Evolutionary conservation across 2,888 invertebrate genomes (phyloP).

Genomic region (Mystacides longicornis): DNA sequence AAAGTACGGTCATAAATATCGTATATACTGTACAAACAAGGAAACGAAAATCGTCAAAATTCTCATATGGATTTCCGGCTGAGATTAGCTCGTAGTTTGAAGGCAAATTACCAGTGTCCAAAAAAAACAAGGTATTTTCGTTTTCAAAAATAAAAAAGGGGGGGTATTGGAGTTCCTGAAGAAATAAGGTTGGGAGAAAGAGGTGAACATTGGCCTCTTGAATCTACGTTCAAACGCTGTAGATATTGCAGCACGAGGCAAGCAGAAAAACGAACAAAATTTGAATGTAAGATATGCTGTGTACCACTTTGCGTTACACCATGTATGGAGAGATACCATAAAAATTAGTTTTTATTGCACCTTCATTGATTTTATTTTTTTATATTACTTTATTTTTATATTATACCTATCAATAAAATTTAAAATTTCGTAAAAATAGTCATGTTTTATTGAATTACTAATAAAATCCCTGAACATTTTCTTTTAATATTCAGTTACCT

Average conservation of each 20-base stretch:
- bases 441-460: background rate
- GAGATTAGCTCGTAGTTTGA: slow-evolving; percentile 19
- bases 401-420: background rate
- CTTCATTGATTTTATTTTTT: background rate
- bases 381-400: background rate
- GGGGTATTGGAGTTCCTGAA: slow-evolving; percentile 20
- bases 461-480: background rate
- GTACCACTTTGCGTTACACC: slow-evolving; percentile 24
- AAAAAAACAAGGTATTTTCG: slow-evolving; percentile 21
- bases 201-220: slow-evolving; percentile 20
- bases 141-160: slow-evolving; percentile 25
- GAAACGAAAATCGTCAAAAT: slow-evolving; percentile 20
- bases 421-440: background rate
- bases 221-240: slow-evolving; percentile 19
- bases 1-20: slow-evolving; percentile 24
- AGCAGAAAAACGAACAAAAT: slow-evolving; percentile 25
- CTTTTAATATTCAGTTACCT: background rate
- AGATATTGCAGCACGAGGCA: slow-evolving; percentile 23
- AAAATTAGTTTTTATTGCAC: background rate
- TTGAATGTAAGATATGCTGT: slow-evolving; percentile 24
- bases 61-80: slow-evolving; percentile 25
- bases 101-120: slow-evolving; percentile 17
- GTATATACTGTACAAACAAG: slow-evolving; percentile 20
- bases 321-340: slow-evolving; percentile 24
- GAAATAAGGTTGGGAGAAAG: slow-evolving; percentile 24